A percentile compares a stretch with the other conserved stretches of the same genome.
Evolutionary conservation across 2,113 vertebrate species (phyloP).

Genomic region (Porphyrio hochstetteri): DNA sequence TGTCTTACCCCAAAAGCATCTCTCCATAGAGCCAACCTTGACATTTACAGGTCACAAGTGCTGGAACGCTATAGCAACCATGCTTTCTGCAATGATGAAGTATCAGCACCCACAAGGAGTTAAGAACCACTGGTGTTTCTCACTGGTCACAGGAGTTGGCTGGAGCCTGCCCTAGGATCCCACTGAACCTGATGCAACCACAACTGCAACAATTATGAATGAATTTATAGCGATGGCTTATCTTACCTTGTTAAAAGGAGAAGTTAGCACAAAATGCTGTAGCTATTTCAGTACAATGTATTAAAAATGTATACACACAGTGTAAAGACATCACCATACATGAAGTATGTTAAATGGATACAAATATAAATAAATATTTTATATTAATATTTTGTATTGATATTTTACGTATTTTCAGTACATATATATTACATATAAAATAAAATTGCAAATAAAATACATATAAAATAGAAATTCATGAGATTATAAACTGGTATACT

Average conservation of each 20-base stretch:
- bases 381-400: neutral
- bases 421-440: neutral
- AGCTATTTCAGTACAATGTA: neutral
- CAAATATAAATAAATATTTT: neutral
- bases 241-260: neutral
- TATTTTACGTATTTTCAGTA: neutral
- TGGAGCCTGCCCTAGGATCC: neutral
- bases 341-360: neutral
- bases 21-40: neutral
- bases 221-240: neutral
- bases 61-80: neutral
- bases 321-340: neutral
- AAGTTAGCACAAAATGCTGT: neutral
- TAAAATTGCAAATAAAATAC: neutral
- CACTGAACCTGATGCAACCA: neutral
- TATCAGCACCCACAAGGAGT: neutral
- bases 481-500: neutral
- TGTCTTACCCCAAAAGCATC: neutral
- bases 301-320: neutral
- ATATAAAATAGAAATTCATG: neutral
- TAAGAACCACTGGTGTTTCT: neutral
- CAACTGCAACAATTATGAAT: neutral
- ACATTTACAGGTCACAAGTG: neutral
- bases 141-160: neutral
- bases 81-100: neutral